Evolutionary conservation across 2,113 vertebrate genomes (phyloP), one percentile per base, ranked within the genome.

Genomic region (Pseudolaguvia tuberculata): DNA sequence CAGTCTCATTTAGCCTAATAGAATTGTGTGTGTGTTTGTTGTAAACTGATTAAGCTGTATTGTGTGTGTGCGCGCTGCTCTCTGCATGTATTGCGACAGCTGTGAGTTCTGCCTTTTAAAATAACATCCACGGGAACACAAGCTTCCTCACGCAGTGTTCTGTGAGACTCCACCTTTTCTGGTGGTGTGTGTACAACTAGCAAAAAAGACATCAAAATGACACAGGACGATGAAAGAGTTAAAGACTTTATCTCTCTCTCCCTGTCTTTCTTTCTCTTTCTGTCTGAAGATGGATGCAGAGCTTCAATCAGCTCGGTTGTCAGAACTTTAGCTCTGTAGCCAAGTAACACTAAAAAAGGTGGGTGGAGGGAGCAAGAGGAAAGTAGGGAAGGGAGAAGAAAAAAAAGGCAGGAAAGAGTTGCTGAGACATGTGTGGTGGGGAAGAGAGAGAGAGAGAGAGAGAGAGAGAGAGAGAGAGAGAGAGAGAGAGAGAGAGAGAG

Each of bases 91-190:
- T 90, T 90, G 87, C 90, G 85, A 88, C 89, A 91, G 89, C 89
- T 89, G 86, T 79, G 86, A 87, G 82, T 80, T 78, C 74, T 75
- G 85, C 80, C 85, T 82, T 81, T 85, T 87, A 87, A 81, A 88
- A 91, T 87, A 91, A 91, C 88, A 90, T 91, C 89, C 89, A 85
- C 75, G 80, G 88, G 87, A 89, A 89, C 87, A 88, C 70, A 20
- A 83, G 85, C 85, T 91, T 91, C 89, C 89, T 86, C 87, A 61
- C 82, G 84, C 84, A 75, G 55, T n/a, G 61, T 61, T 75, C 78
- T 73, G 59, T 75, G 71, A 75, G 56, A 82, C 80, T 80, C 83
- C 83, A 78, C 84, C 86, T 89, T 29, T 83, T 86, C 83, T 76
- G 47, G 58, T 78, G 70, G 70, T 18, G 48, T 69, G 69, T 27